These are phyloP conservation scores for Wiebesia pumilae DNA, from an alignment of 1,140 invertebrate genomes.

Conservation along the genomic window DNA sequence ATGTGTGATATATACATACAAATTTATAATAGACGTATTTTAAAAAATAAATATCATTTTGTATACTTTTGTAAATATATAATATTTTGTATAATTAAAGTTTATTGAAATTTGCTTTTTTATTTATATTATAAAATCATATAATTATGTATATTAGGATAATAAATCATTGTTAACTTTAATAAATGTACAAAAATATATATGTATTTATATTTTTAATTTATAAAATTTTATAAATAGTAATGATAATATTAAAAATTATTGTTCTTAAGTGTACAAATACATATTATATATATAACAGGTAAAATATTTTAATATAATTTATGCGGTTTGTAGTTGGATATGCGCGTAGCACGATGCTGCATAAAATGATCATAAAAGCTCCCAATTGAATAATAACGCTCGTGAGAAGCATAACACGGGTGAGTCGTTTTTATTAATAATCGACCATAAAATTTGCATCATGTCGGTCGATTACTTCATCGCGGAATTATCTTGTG, in stretches of 20 bases:
- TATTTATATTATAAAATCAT: no score
- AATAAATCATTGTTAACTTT: no score
- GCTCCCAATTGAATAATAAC: conserved; percentile 29
- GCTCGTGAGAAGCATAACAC: conserved; percentile 1
- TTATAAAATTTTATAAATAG: neutral
- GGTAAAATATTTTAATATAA: neutral
- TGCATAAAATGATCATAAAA: conserved; percentile 34
- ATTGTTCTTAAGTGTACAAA: neutral
- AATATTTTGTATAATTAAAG: no score
- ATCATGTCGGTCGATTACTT: conserved; percentile 13
- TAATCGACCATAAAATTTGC: conserved; percentile 27
- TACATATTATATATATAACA: neutral
- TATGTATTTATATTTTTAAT: neutral
- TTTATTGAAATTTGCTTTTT: no score
- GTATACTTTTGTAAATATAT: no score
- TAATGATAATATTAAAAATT: neutral
- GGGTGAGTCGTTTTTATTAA: conserved; percentile 26
- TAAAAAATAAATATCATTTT: no score
- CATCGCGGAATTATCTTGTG: neutral
- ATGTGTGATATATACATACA: no score
- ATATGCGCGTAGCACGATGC: neutral
- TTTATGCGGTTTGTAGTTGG: neutral
- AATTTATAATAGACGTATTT: no score
- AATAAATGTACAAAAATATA: no score
- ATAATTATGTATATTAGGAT: no score